Percentiles rank a stretch among this genome's conserved stretches.
Conservation (phyloP, 2,888 invertebrate species). For the Scaptodrosophila latifasciaeformis region DNA sequence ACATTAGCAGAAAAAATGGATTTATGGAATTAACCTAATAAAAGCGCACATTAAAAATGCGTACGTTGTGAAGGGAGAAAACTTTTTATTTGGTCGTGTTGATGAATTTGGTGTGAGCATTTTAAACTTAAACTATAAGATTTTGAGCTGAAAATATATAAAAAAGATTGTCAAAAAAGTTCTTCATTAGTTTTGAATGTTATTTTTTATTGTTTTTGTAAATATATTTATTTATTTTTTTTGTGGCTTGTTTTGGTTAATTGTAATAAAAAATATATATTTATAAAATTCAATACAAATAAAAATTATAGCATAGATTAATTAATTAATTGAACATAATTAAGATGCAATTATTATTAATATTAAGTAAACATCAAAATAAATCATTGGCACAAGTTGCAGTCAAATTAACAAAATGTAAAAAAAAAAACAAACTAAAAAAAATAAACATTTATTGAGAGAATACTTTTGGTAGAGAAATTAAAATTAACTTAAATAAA, state of each 20-base stretch:
- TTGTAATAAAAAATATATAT: neutral
- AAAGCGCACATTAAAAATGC: constrained; percentile 15
- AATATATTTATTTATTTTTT: constrained; percentile 16
- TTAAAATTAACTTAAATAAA: too few species aligned
- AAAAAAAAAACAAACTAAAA: constrained; percentile 35
- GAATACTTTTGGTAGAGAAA: too few species aligned
- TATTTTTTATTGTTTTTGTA: constrained; percentile 12
- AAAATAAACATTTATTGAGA: too few species aligned
- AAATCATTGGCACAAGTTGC: constrained; percentile 75
- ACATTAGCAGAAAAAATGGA: neutral
- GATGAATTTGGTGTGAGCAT: too few species aligned
- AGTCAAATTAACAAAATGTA: constrained; percentile 63
- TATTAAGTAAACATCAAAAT: constrained; percentile 46
- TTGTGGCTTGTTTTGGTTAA: constrained; percentile 30
- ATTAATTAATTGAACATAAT: constrained; percentile 48
- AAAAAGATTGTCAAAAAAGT: constrained; percentile 52
- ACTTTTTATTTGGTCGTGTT: too few species aligned
- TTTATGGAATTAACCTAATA: neutral
- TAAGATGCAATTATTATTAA: too few species aligned
- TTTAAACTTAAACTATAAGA: constrained; percentile 58
- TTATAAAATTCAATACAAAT: too few species aligned
- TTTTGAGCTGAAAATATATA: constrained; percentile 72
- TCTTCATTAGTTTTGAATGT: constrained; percentile 44
- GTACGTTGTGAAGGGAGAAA: constrained; percentile 7
- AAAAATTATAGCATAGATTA: constrained; percentile 32